These are phyloP conservation scores for Eilema depressum DNA, from an alignment of 2,888 invertebrate species.

Conservation along the genomic window DNA sequence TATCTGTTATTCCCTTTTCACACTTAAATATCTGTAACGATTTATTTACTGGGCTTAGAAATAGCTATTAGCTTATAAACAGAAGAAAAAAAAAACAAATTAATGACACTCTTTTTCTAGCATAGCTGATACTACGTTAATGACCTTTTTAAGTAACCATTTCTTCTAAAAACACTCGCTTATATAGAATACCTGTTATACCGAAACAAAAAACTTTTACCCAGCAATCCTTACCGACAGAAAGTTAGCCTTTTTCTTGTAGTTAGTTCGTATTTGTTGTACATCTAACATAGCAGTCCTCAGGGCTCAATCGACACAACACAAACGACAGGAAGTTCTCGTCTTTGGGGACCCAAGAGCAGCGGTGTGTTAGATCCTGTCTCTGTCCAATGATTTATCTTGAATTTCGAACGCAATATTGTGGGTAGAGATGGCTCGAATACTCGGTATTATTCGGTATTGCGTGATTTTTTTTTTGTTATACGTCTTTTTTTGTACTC, in stretches of 20 bases:
- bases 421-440: neutral
- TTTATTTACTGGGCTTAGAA: no score
- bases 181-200: neutral
- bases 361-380: neutral
- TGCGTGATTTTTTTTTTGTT: neutral
- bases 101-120: no score
- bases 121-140: no score
- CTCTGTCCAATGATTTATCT: constrained; percentile 1
- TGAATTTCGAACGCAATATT: neutral
- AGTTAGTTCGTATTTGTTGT: neutral
- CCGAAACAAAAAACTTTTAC: neutral
- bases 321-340: neutral
- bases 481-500: neutral
- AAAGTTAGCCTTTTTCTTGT: neutral
- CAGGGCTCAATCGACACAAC: neutral
- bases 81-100: no score
- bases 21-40: no score
- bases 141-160: neutral
- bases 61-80: no score
- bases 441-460: neutral
- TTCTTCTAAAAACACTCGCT: neutral
- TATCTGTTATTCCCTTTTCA: no score
- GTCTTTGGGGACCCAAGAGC: neutral
- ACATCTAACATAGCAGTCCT: neutral
- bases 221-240: neutral